These are phyloP conservation scores for Istiophorus platypterus DNA, from an alignment of 2,113 vertebrate genomes.

Conservation along the genomic window DNA sequence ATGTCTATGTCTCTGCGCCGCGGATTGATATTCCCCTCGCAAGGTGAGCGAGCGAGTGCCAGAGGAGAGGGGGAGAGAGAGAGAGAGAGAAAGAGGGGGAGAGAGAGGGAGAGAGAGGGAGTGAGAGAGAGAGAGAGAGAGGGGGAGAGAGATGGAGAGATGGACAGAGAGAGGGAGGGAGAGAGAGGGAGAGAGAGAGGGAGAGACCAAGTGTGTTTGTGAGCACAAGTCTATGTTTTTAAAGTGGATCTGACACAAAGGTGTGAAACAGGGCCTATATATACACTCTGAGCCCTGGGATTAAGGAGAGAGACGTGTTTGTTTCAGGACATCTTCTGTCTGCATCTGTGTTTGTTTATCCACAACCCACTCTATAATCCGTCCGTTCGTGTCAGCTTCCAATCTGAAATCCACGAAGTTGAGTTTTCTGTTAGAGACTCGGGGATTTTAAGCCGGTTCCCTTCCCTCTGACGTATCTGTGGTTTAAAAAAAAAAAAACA, in stretches of 20 bases:
- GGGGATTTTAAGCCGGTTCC: neutral
- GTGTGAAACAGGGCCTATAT: conserved; percentile 24
- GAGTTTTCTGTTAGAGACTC: neutral
- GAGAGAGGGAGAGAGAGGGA: too few relatives aligned
- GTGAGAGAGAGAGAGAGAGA: too few relatives aligned
- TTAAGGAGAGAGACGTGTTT: conserved; percentile 10
- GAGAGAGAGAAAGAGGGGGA: too few relatives aligned
- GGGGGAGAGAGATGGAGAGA: too few relatives aligned
- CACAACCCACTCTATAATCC: conserved; percentile 27
- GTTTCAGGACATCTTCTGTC: conserved; percentile 39
- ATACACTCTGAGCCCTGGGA: conserved; percentile 29
- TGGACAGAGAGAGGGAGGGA: too few relatives aligned
- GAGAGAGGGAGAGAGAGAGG: too few relatives aligned
- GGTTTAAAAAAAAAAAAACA: neutral
- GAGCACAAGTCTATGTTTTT: conserved; percentile 1
- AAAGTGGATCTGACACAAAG: conserved; percentile 26
- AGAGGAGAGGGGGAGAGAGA: neutral
- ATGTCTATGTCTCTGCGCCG: neutral
- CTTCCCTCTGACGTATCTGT: neutral
- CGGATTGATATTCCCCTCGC: conserved; percentile 14
- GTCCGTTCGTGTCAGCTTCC: conserved; percentile 12
- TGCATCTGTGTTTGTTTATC: conserved; percentile 32
- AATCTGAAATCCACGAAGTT: neutral
- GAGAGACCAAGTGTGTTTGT: neutral
- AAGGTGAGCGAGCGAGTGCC: conserved; percentile 21